These are phyloP conservation scores for Balaenoptera acutorostrata DNA, from an alignment of 2,113 vertebrate species.

Conservation along the genomic window DNA sequence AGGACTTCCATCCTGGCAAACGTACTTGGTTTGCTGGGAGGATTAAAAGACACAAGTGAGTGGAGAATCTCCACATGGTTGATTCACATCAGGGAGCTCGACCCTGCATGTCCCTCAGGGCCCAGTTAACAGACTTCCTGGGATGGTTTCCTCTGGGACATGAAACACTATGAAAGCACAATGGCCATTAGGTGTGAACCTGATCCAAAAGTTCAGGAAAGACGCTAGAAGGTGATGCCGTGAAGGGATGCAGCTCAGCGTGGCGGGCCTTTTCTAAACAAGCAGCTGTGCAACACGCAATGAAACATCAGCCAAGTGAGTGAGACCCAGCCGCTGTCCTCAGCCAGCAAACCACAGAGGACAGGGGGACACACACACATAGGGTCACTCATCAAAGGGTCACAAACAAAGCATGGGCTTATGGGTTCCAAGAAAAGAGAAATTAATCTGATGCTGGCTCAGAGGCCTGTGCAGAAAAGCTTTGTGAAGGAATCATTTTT, in stretches of 20 bases:
- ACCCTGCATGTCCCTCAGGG: not conserved
- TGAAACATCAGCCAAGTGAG: not conserved
- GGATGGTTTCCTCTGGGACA: not conserved
- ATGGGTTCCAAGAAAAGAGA: not conserved
- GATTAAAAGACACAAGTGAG: not conserved
- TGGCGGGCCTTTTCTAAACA: rapidly evolving
- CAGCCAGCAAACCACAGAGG: not conserved
- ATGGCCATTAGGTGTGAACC: not conserved
- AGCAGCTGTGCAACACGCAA: rapidly evolving
- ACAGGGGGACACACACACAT: not conserved
- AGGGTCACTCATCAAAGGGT: not conserved
- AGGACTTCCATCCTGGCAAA: not conserved
- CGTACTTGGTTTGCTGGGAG: not conserved
- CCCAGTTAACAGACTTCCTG: not conserved
- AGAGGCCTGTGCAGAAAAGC: not conserved
- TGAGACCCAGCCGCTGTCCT: not conserved
- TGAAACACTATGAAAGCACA: not conserved
- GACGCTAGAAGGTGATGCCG: not conserved
- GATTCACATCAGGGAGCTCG: not conserved
- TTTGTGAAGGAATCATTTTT: not conserved
- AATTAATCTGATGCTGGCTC: not conserved
- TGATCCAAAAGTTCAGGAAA: not conserved
- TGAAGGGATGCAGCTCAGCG: not conserved
- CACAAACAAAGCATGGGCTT: not conserved
- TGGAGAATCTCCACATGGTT: rapidly evolving